These are phyloP conservation scores for Aix galericulata DNA, from an alignment of 2,113 vertebrate species.

Conservation along the genomic window DNA sequence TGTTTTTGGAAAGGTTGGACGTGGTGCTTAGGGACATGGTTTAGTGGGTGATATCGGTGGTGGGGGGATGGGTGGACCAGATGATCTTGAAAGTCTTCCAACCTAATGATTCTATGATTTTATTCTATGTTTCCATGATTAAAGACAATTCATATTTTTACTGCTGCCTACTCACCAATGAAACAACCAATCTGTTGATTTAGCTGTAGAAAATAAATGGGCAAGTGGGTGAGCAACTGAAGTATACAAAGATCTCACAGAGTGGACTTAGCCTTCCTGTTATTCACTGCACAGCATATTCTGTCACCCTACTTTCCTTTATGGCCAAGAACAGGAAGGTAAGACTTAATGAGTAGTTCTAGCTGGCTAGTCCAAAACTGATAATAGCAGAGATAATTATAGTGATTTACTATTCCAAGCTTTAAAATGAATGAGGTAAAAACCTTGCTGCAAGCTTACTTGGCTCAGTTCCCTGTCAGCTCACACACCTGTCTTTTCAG, in stretches of 20 bases:
- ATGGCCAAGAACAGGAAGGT: background rate
- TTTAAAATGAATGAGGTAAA: background rate
- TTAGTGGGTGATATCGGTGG: too few relatives aligned
- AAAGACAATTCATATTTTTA: background rate
- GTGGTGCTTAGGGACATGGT: too few relatives aligned
- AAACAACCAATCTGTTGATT: background rate
- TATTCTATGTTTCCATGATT: too few relatives aligned
- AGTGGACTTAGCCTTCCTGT: background rate
- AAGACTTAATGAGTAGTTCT: background rate
- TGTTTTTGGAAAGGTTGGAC: too few relatives aligned
- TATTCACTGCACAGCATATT: background rate
- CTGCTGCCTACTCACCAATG: background rate
- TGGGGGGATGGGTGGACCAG: too few relatives aligned
- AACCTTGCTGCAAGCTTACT: background rate
- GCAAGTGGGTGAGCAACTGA: background rate
- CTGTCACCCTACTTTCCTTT: background rate
- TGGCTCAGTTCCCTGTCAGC: background rate
- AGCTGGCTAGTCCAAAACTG: background rate
- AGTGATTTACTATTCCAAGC: background rate
- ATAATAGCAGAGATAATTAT: background rate
- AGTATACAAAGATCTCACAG: background rate
- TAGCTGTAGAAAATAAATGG: background rate
- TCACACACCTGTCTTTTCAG: background rate
- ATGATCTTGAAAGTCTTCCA: too few relatives aligned
- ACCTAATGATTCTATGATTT: too few relatives aligned